Conservation (phyloP, 1,140 invertebrate species). For the Ips typographus region DNA sequence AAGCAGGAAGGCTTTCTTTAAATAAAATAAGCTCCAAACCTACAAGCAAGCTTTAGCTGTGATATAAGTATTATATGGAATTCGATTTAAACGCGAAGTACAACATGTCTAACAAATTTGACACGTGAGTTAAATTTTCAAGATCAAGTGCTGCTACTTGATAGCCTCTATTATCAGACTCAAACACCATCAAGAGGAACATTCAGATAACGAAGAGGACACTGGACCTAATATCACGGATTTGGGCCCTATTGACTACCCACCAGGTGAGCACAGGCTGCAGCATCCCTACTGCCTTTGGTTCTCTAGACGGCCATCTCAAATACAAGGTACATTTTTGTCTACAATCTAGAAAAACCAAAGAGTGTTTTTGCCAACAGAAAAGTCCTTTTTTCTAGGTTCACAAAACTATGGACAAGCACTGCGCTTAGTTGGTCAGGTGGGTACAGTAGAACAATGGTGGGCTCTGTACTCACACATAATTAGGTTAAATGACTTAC, state of each 20-base stretch:
- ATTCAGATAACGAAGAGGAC: slow-evolving; percentile 57
- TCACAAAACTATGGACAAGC: slow-evolving; percentile 59
- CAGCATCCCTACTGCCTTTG: slow-evolving; percentile 89
- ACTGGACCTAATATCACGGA: slow-evolving; percentile 46
- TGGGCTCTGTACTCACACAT: slow-evolving; percentile 94
- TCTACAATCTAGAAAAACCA: not conserved
- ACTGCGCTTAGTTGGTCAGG: slow-evolving; percentile 79
- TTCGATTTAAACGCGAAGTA: slow-evolving; percentile 37
- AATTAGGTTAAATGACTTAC: slow-evolving; percentile 82
- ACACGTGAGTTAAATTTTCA: slow-evolving; percentile 56
- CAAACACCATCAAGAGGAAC: slow-evolving; percentile 58
- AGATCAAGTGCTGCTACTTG: not conserved
- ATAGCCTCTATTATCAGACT: slow-evolving; percentile 49
- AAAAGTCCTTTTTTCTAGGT: slow-evolving; percentile 28
- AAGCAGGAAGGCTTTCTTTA: slow-evolving; percentile 12
- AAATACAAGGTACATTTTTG: slow-evolving; percentile 42
- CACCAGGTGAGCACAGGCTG: slow-evolving; percentile 78
- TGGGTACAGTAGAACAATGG: slow-evolving; percentile 94
- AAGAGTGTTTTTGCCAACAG: not conserved
- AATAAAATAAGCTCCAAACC: slow-evolving; percentile 5
- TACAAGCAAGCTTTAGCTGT: slow-evolving; percentile 39
- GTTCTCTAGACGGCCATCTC: slow-evolving; percentile 72
- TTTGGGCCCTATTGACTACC: slow-evolving; percentile 64
- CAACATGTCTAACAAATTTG: slow-evolving; percentile 67
- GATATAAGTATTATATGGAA: slow-evolving; percentile 44